phyloP scores from a whole-genome alignment of 2,797 vertebrate species.

The Scolopax bukidnonensis region DNA sequence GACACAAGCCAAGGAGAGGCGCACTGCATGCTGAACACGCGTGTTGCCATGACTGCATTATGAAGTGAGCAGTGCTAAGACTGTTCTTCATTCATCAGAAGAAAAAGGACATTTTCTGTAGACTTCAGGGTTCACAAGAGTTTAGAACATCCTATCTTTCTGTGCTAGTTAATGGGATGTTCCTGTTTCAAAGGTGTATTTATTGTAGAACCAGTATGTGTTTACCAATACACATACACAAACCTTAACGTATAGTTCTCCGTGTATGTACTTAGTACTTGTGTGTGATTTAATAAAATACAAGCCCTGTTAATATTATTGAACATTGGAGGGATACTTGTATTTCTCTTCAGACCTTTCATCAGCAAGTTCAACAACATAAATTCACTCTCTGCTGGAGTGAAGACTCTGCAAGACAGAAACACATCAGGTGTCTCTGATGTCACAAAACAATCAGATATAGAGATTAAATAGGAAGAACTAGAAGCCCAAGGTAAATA shows the following conservation, averaged over 20 bases:
- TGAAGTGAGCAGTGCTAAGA: neutral
- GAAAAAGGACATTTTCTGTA: neutral
- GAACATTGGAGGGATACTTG: neutral
- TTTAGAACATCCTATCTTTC: neutral
- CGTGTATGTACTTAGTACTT: too few relatives aligned
- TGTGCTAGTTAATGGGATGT: rapidly evolving
- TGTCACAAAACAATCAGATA: neutral
- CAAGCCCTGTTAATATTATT: neutral
- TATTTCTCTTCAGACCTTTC: neutral
- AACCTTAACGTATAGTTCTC: neutral
- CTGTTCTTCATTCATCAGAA: neutral
- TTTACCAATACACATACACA: neutral
- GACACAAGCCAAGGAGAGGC: neutral
- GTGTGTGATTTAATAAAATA: neutral
- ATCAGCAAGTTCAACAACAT: neutral
- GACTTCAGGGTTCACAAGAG: neutral
- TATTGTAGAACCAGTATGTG: neutral
- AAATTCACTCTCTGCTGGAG: neutral
- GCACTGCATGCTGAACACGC: rapidly evolving
- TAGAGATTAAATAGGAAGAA: neutral
- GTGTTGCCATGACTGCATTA: neutral
- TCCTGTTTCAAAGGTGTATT: neutral
- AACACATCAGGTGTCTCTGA: neutral
- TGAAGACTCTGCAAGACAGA: neutral
- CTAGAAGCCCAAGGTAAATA: neutral